A percentile compares a stretch with the other conserved stretches of the same genome.
These are phyloP conservation scores for Callocephalon fimbriatum DNA, from an alignment of 2,113 vertebrate species.

Conservation along the genomic window DNA sequence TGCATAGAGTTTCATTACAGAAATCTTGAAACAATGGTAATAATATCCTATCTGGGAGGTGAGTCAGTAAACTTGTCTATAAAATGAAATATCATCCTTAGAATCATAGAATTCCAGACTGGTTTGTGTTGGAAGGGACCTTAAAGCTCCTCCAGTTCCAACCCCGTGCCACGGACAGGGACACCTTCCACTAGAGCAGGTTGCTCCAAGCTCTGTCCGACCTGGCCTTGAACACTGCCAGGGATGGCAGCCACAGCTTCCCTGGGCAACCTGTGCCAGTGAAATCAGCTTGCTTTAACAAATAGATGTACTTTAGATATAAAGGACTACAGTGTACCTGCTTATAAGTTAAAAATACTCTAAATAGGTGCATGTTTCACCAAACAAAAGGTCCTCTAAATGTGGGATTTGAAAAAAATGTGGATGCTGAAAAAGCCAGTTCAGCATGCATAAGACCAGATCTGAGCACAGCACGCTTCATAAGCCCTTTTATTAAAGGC, in stretches of 20 bases:
- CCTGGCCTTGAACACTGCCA: background rate
- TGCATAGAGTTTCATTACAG: background rate
- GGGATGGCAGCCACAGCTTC: background rate
- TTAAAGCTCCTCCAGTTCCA: background rate
- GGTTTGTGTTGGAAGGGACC: background rate
- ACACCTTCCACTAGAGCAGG: background rate
- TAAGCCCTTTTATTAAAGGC: background rate
- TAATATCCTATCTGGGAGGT: fast-evolving
- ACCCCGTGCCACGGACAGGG: background rate
- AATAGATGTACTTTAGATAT: fast-evolving
- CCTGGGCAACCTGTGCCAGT: background rate
- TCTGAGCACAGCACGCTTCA: fast-evolving
- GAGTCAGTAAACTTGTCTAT: background rate
- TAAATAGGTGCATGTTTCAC: background rate
- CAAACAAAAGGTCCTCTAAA: background rate
- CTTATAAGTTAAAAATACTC: background rate
- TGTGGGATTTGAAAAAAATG: too few relatives aligned
- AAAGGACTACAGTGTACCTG: fast-evolving
- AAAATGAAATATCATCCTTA: background rate
- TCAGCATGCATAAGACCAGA: fast-evolving
- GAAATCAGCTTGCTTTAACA: background rate
- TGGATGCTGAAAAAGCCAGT: background rate
- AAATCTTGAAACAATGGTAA: background rate
- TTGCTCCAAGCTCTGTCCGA: background rate
- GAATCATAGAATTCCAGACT: background rate